Base-by-base conservation (phyloP, 1,140 invertebrate species). In the Drosophila triauraria region DNA sequence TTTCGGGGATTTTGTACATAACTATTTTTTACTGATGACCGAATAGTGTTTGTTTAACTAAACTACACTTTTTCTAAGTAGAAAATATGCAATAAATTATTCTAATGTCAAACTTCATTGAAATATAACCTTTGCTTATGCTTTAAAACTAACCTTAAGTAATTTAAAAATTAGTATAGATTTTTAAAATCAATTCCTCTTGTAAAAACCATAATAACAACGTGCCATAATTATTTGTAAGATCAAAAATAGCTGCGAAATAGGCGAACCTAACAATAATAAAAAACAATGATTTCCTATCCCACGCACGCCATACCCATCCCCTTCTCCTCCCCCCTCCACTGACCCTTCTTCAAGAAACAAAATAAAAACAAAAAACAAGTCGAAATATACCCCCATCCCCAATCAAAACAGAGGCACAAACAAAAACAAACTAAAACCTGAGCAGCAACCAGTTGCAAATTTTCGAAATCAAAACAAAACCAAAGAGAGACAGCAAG, bases 381-480 rank as follows among this genome's bases (percentile, higher is more conserved):
- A 63, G 67, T 20, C 38, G 32, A 75, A 61, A 32, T 20, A 79
- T 57, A 9, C 30, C 30, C 9, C 32, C 32, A 10, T 35, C 9
- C 67, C 50, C n/a, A 60, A 68, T 42, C 43, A 53, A 69, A 75
- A 59, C 40, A 59, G 64, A 44, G 62, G 15, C 32, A 35, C 44
- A 43, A 71, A 59, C 53, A 59, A 72, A 53, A 71, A 59, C 67
- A 72, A 51, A 46, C 40, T 3, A 54, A 38, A 53, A 69, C 59
- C 46, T 53, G 43, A 67, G 54, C 75, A 76, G 51, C 75, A 87
- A 87, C 84, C 77, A 88, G 84, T 87, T 88, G 81, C 81, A 60
- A 62, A 56, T 69, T 64, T 72, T 53, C 48, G 56, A 69, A 90
- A 90, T 81, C 80, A 90, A 81, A 88, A 85, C 81, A 88, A 90